phyloP scores from a whole-genome alignment of 2,888 invertebrate genomes.

The Eupithecia dodoneata region DNA sequence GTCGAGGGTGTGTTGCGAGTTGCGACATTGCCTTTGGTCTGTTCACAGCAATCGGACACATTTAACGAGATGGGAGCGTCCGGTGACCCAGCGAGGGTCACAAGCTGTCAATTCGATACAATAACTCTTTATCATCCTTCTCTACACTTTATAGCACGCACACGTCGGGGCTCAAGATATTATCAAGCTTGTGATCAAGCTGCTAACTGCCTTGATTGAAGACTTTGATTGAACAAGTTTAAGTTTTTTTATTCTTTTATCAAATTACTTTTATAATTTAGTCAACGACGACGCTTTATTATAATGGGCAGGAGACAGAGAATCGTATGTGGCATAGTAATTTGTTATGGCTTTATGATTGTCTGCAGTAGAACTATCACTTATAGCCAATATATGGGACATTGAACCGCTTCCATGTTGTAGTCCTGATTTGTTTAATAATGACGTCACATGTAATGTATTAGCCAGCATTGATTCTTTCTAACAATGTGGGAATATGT shows the following conservation, averaged over 20 bases:
- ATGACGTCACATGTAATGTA: constrained; percentile 51
- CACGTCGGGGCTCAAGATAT: constrained; percentile 42
- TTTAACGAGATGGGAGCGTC: constrained; percentile 60
- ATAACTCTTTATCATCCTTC: constrained; percentile 51
- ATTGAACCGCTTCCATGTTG: constrained; percentile 67
- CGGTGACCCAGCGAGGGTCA: constrained; percentile 61
- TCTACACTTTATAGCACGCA: constrained; percentile 47
- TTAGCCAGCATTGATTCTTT: constrained; percentile 18
- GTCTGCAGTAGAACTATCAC: constrained; percentile 59
- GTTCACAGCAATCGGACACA: constrained; percentile 49
- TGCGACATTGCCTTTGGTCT: constrained; percentile 46
- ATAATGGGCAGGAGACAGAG: constrained; percentile 52
- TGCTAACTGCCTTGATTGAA: constrained; percentile 33
- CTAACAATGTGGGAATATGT: constrained; percentile 38
- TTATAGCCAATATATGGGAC: constrained; percentile 69
- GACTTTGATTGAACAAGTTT: constrained; percentile 37
- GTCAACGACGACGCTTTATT: constrained; percentile 47
- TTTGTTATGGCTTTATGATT: constrained; percentile 61
- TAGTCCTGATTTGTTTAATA: constrained; percentile 56
- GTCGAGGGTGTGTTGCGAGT: constrained; percentile 49
- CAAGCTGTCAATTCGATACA: constrained; percentile 58
- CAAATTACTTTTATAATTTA: constrained; percentile 39
- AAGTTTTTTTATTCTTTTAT: constrained; percentile 33
- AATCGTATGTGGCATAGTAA: constrained; percentile 57
- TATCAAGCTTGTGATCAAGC: constrained; percentile 39